A percentile compares a stretch with the other conserved stretches of the same genome.
These are phyloP conservation scores for Sminthurides aquaticus DNA, from an alignment of 2,888 invertebrate species.

Conservation along the genomic window DNA sequence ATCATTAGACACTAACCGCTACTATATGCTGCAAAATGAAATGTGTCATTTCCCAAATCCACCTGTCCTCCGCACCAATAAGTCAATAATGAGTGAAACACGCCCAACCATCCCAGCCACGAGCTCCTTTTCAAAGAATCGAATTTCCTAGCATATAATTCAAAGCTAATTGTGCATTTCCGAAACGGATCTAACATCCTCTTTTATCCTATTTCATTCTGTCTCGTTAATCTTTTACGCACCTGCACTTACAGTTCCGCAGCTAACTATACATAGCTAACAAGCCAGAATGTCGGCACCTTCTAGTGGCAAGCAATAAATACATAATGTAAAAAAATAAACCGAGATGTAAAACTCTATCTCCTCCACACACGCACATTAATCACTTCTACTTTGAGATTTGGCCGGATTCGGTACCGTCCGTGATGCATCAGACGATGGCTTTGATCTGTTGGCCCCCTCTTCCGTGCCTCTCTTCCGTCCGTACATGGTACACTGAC, in stretches of 20 bases:
- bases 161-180: not conserved
- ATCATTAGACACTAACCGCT: too few species aligned
- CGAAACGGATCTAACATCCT: not conserved
- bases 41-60: not conserved
- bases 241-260: not conserved
- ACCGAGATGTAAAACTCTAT: not conserved
- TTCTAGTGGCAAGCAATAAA: too few species aligned
- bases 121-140: too few species aligned
- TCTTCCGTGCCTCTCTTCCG: too few species aligned
- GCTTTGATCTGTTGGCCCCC: too few species aligned
- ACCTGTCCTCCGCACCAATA: not conserved
- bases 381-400: too few species aligned
- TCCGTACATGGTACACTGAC: too few species aligned
- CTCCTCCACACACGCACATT: not conserved
- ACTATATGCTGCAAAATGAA: not conserved
- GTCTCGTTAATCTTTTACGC: not conserved
- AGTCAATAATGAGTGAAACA: not conserved
- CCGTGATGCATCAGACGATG: too few species aligned
- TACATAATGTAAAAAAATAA: not conserved
- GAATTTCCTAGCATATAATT: not conserved
- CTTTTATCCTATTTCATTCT: not conserved
- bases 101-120: not conserved
- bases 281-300: not conserved
- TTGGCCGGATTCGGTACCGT: too few species aligned
- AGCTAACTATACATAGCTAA: not conserved